Evolutionary conservation across 2,797 vertebrate genomes (phyloP).

Genomic region (Gymnodraco acuticeps): DNA sequence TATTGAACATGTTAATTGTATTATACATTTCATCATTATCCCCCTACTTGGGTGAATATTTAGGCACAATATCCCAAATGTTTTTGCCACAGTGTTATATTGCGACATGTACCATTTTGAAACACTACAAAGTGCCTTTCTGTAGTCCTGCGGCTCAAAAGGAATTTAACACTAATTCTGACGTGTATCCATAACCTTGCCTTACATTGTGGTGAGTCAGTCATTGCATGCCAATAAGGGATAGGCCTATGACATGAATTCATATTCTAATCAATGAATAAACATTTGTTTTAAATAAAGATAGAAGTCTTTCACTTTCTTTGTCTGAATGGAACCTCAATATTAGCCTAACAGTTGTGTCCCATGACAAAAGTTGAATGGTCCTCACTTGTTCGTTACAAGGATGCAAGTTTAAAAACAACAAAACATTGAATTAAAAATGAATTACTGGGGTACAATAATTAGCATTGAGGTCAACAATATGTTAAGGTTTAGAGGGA

Average conservation of each 20-base stretch:
- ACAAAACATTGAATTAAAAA: not conserved
- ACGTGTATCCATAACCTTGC: slow-evolving; percentile 60
- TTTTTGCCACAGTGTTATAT: slow-evolving; percentile 6
- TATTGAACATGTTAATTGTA: not conserved
- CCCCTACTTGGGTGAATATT: slow-evolving; percentile 4
- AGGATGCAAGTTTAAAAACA: not conserved
- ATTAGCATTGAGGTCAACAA: not conserved
- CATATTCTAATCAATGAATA: slow-evolving; percentile 51
- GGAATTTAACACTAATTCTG: slow-evolving; percentile 45
- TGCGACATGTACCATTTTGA: slow-evolving; percentile 39
- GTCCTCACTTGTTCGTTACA: too few species aligned
- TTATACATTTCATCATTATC: slow-evolving; percentile 12
- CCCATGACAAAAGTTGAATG: not conserved
- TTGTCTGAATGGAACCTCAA: slow-evolving; percentile 10
- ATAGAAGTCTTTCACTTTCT: not conserved
- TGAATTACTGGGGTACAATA: not conserved
- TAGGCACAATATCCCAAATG: slow-evolving; percentile 1
- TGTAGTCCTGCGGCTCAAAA: slow-evolving; percentile 65
- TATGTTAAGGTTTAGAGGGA: not conserved
- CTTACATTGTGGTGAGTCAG: slow-evolving; percentile 53
- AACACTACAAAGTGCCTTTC: slow-evolving; percentile 81
- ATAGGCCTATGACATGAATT: slow-evolving; percentile 38
- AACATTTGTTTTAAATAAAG: slow-evolving; percentile 67
- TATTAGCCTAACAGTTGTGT: not conserved
- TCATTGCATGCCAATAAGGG: slow-evolving; percentile 52